Evolutionary conservation across 2,888 invertebrate species (phyloP), one percentile per base, ranked within the genome.

Genomic region (Cerceris rybyensis): DNA sequence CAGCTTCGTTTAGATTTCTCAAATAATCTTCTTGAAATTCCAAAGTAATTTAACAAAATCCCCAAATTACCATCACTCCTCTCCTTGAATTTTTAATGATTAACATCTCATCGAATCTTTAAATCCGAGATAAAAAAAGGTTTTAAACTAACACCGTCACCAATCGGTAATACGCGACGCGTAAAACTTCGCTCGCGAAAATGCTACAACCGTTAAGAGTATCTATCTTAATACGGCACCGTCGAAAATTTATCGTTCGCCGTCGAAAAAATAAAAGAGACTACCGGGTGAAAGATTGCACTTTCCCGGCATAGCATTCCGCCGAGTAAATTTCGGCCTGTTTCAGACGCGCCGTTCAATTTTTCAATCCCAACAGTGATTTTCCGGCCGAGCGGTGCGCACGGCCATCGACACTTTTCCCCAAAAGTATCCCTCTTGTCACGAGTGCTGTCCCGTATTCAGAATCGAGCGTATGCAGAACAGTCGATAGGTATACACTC

Each of bases 391-490:
- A 77, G 68, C 59, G 63, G 52, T 28, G 28, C 17, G 43, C 65
- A 14, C 28, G 57, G 61, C 66, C 70, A 60, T 70, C 75, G 70
- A 61, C 75, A 64, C 59, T 76, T 79, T 72, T 64, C 54, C 54
- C 57, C 60, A 69, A 70, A 82, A 76, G 72, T 74, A 59, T 72
- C 52, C 49, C 54, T 46, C 50, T 71, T 58, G 46, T 55, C 59
- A 63, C 58, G 67, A 74, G 72, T 74, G 65, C 66, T 39, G 39
- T 54, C 42, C 69, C 70, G 73, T 78, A 74, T 78, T 78, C 72
- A 76, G 79, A 76, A 74, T 78, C 72, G 83, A 86, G 71, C 70
- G 80, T 75, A 80, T 80, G 78, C 68, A 77, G 80, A 86, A 80
- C 67, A 77, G 67, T 68, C 70, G 76, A 78, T 83, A 72, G 79